Percentiles rank a stretch among this genome's conserved stretches.
phyloP scores from a whole-genome alignment of 2,113 vertebrate genomes.

The Sylvia atricapilla region DNA sequence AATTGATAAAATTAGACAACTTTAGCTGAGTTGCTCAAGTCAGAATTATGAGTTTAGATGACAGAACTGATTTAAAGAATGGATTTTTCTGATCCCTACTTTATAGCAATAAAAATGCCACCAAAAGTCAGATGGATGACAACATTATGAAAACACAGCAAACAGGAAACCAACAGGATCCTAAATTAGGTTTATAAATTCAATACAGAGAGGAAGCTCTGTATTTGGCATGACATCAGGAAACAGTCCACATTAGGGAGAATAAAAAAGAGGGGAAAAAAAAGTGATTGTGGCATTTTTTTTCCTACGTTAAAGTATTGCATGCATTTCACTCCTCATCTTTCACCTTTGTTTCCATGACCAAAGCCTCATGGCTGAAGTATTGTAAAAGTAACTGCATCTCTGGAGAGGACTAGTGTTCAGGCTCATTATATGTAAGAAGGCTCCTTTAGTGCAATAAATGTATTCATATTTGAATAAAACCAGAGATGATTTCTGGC shows the following conservation, averaged over 20 bases:
- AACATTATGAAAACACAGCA: slow-evolving; percentile 17
- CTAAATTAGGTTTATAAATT: slow-evolving; percentile 54
- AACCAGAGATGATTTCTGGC: neutral
- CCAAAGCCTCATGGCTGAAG: neutral
- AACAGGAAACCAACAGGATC: slow-evolving; percentile 6
- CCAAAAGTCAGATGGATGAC: slow-evolving; percentile 8
- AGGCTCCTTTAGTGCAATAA: neutral
- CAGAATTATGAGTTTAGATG: slow-evolving; percentile 20
- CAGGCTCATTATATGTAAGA: neutral
- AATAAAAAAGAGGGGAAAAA: neutral
- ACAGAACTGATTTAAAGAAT: slow-evolving; percentile 46
- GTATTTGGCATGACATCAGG: neutral
- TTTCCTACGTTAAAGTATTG: neutral
- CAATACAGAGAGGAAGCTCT: neutral
- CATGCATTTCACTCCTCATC: neutral
- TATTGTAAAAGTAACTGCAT: neutral
- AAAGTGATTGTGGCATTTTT: neutral
- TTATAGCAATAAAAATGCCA: neutral
- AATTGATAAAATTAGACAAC: slow-evolving; percentile 36
- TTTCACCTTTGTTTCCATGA: slow-evolving; percentile 10
- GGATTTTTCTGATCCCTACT: neutral
- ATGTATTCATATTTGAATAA: neutral
- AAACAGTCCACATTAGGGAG: neutral
- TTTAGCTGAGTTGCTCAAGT: slow-evolving; percentile 1
- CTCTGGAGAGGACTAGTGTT: neutral